Evolutionary conservation across 2,888 invertebrate genomes (phyloP), one percentile per base, ranked within the genome.

Genomic region (Rhogogaster chlorosoma): DNA sequence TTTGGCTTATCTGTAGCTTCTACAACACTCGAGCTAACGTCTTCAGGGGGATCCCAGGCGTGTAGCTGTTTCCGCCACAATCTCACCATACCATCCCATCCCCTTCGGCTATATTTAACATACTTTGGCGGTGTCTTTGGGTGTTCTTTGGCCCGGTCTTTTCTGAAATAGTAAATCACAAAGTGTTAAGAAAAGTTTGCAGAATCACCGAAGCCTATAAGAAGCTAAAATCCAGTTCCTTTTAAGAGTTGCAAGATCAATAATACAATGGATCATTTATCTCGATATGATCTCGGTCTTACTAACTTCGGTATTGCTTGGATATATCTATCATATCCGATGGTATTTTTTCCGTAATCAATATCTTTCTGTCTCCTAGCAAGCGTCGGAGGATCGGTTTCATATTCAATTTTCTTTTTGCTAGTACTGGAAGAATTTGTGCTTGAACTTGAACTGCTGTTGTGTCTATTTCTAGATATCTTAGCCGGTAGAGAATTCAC

Each of bases 301-400:
- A 94, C 95, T 94, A 94, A 98, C 97, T 95, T 95, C 64, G 97
- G 96, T 70, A 98, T 95, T 89, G 94, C 89, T 88, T 95, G 94
- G 12, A 94, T 91, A 89, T 98, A 99, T 93, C 96, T 96, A 88
- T 97, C 96, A 92, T 99, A 99, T 64, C 97, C 98, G 87, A 96
- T 94, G 42, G 99, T 99, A 91, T 98, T 98, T 94, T 98, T 99
- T 15, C 99, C 99, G 94, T 98, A 99, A 93, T 98, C 98, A 90
- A 99, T 97, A 94, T 98, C 98, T 93, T 99, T 99, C 91, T 98
- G 98, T 70, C 99, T 95, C 87, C 99, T 95, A 64, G 95, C 94
- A 85, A 99, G 93, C 36, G 97, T 93, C 4, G 91, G 94, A 22
- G 96, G 95, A 94, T 99, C 97, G 9, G 95, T 96, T 94, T 98